phyloP scores from a whole-genome alignment of 2,888 invertebrate genomes.

The Andricus curvator region DNA sequence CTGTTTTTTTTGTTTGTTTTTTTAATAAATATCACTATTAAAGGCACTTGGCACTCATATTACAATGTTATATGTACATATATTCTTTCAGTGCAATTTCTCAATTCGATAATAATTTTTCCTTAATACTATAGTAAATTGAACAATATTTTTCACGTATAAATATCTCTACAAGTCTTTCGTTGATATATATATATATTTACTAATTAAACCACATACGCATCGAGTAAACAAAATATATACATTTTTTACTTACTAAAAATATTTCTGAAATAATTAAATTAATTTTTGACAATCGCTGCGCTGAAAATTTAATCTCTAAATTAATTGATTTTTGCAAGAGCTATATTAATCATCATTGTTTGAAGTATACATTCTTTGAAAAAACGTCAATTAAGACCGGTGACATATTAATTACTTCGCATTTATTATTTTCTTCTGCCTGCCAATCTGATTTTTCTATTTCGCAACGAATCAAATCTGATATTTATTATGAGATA shows the following conservation, averaged over 20 bases:
- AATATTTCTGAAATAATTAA: not conserved
- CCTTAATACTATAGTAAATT: not conserved
- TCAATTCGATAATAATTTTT: not conserved
- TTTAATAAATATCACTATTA: constrained; percentile 38
- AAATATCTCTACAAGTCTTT: constrained; percentile 16
- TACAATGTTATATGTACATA: constrained; percentile 7
- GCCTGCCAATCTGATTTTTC: not conserved
- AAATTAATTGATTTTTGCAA: not conserved
- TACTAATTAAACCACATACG: constrained; percentile 1
- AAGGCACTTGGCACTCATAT: constrained; percentile 26
- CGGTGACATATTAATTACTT: not conserved
- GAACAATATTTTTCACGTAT: constrained; percentile 10
- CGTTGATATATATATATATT: not conserved
- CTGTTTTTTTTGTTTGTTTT: not conserved
- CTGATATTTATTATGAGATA: not conserved
- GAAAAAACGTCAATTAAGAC: not conserved
- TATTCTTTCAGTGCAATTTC: not conserved
- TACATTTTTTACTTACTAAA: constrained; percentile 1
- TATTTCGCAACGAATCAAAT: not conserved
- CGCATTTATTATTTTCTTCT: not conserved
- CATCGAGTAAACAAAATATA: not conserved
- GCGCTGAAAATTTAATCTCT: not conserved
- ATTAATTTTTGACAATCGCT: not conserved
- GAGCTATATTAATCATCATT: not conserved
- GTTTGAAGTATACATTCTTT: not conserved